phyloP scores from a whole-genome alignment of 2,113 vertebrate genomes.

The Pachycephala philippinensis region DNA sequence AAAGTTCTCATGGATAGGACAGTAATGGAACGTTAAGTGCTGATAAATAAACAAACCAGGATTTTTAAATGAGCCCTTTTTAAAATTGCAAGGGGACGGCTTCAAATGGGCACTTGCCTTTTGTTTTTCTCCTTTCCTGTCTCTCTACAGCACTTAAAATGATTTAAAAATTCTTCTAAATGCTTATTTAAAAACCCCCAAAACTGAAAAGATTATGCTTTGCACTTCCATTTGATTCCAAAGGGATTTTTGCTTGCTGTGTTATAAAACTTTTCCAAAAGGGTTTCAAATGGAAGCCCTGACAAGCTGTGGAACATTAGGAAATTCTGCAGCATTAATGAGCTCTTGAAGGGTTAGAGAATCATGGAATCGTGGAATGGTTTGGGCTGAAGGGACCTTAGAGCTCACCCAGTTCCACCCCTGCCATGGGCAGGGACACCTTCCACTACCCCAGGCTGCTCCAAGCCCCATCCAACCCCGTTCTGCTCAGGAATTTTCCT shows the following conservation, averaged over 20 bases:
- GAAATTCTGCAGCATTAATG: not conserved
- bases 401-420: not conserved
- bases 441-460: not conserved
- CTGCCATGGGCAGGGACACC: not conserved
- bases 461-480: rapidly evolving
- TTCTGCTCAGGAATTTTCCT: not conserved
- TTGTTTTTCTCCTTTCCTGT: not conserved
- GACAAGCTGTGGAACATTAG: not conserved
- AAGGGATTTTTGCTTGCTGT: not conserved
- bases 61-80: not conserved
- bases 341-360: not conserved
- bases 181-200: rapidly evolving
- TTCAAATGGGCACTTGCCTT: not conserved
- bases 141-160: not conserved
- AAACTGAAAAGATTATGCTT: not conserved
- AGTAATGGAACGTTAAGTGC: not conserved
- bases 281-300: not conserved
- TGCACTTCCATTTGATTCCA: not conserved
- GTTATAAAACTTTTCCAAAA: not conserved
- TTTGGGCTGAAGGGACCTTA: not conserved
- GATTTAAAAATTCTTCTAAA: not conserved
- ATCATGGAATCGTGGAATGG: rapidly evolving
- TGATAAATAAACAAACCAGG: not conserved
- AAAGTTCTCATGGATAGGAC: not conserved
- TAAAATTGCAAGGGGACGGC: not conserved